Evolutionary conservation across 2,113 vertebrate species (phyloP), one percentile per base, ranked within the genome.

Genomic region (Xiphias gladius): DNA sequence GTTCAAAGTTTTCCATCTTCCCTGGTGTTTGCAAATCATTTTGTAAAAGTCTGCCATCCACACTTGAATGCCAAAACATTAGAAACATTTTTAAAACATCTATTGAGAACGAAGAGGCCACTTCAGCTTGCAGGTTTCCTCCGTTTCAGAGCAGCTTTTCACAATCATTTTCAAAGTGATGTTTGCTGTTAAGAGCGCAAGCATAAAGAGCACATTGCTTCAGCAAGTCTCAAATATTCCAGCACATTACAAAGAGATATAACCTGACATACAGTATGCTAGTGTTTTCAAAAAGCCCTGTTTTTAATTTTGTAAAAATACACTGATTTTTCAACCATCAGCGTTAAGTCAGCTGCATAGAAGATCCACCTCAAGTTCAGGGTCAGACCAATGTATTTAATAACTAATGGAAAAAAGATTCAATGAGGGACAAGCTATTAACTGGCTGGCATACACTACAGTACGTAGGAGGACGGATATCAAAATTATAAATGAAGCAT

Each of bases 381-480:
- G 32, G 58, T 35, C 28, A 28, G 52, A 64, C 20, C 9, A 20
- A 11, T n/a, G 58, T 30, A 2, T 67, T 37, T 19, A 19, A 55
- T 46, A 57, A 77, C 59, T 73, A 32, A 70, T 61, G 12, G 2
- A 59, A 2, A 61, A 70, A 71, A 16, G 19, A 17, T 55, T 64
- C 22, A 80, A 13, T 19, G 16, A 43, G n/a, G 9, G 28, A 73
- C 64, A 76, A 46, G 39, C 30, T 41, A 58, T 76, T 70, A 76
- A 58, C 22, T 26, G 30, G 46, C 35, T 82, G 24, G 41, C 35
- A 22, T 48, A 12, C 26, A 54, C 26, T 57, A 37, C 11, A 26
- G 10, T 67, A 72, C 28, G 24, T 41, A 41, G 66, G 24, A 76
- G 11, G 48, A 79, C 35, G 41, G 70, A 74, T 41, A 37, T 26